A percentile compares a stretch with the other conserved stretches of the same genome.
Evolutionary conservation across 2,888 invertebrate species (phyloP).

Genomic region (Diaperis boleti): DNA sequence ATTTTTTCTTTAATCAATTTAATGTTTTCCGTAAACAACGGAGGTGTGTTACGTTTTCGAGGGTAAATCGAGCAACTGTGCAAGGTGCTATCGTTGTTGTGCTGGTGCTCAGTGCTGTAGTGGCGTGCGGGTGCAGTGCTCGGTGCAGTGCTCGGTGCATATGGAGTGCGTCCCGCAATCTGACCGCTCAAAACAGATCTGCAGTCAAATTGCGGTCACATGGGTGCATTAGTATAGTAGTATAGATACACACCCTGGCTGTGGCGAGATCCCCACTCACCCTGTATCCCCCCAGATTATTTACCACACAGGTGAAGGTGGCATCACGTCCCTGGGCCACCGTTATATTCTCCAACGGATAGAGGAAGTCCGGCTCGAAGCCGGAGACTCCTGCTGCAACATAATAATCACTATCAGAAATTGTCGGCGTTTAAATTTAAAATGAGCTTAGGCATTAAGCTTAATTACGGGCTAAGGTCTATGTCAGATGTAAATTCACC

Average conservation of each 20-base stretch:
- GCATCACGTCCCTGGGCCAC: constrained; percentile 87
- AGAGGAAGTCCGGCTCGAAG: constrained; percentile 84
- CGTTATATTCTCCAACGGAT: constrained; percentile 85
- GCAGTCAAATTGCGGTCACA: constrained; percentile 54
- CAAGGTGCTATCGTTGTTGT: constrained; percentile 44
- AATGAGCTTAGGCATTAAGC: too few relatives aligned
- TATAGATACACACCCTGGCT: constrained; percentile 84
- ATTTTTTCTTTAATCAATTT: background rate
- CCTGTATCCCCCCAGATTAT: constrained; percentile 85
- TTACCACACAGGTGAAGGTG: constrained; percentile 87
- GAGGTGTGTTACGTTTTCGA: constrained; percentile 15
- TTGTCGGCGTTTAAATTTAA: too few relatives aligned
- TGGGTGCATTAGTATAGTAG: constrained; percentile 57
- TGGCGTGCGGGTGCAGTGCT: constrained; percentile 56
- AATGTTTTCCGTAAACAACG: constrained; percentile 13
- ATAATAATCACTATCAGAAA: too few relatives aligned
- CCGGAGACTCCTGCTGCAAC: constrained; percentile 74
- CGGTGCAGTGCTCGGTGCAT: constrained; percentile 56
- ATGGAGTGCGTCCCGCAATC: constrained; percentile 48
- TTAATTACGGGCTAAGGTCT: too few relatives aligned
- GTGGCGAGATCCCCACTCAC: constrained; percentile 91
- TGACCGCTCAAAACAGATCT: constrained; percentile 49
- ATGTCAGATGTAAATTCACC: too few relatives aligned
- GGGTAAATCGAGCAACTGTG: constrained; percentile 39
- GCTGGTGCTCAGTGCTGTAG: constrained; percentile 51